Percentiles rank a stretch among this genome's conserved stretches.
These are phyloP conservation scores for Spodoptera exigua DNA, from an alignment of 2,888 invertebrate species.

Conservation along the genomic window DNA sequence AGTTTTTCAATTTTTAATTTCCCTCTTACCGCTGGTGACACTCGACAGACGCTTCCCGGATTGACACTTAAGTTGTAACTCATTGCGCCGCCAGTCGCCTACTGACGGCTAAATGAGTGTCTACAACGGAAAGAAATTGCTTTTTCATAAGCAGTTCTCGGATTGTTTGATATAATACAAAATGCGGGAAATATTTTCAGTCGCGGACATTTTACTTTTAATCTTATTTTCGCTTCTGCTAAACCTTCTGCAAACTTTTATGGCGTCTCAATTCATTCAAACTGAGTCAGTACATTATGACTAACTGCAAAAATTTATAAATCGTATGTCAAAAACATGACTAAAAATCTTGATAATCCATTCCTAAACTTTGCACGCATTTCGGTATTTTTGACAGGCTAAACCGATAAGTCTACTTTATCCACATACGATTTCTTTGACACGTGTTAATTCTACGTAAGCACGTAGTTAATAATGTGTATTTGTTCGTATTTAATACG, in stretches of 20 bases:
- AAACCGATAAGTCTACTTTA: constrained; percentile 42
- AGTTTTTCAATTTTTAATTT: constrained; percentile 89
- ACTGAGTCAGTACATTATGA: too few species aligned
- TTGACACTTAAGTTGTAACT: constrained; percentile 83
- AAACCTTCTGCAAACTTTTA: background rate
- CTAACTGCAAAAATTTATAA: too few species aligned
- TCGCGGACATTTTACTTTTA: background rate
- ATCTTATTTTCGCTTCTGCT: background rate
- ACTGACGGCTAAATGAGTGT: constrained; percentile 68
- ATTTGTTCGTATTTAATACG: constrained; percentile 68
- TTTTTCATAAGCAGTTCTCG: constrained; percentile 35
- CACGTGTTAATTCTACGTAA: constrained; percentile 67
- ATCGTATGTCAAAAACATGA: background rate
- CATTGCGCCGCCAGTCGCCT: constrained; percentile 65
- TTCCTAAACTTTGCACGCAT: background rate
- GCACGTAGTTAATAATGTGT: constrained; percentile 65
- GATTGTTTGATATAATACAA: constrained; percentile 22
- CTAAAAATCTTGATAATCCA: constrained; percentile 6
- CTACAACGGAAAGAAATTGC: constrained; percentile 62
- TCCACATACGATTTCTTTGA: constrained; percentile 59
- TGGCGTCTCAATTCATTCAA: too few species aligned
- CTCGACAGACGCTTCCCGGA: constrained; percentile 78
- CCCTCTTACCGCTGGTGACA: constrained; percentile 80
- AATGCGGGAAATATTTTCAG: constrained; percentile 16
- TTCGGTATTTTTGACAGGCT: constrained; percentile 12